Base-by-base conservation (phyloP, 1,140 invertebrate genomes). In the Caenorhabditis inopinata region DNA sequence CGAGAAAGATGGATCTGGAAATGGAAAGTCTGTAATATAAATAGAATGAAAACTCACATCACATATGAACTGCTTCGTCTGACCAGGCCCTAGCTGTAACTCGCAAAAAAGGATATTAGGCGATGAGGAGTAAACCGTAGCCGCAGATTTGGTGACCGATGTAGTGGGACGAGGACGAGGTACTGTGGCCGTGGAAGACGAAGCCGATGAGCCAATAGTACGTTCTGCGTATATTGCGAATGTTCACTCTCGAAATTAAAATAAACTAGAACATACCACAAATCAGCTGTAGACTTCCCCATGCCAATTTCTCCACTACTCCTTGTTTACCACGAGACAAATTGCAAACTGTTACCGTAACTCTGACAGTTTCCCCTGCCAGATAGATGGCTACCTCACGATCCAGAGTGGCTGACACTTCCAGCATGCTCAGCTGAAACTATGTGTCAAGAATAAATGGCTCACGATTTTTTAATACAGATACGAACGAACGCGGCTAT, bases 201-300 rank as follows among this genome's bases (percentile, higher is more conserved):
- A 68, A 6, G 58, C 35, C 11, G n/a, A 21, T 5, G 68, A 78
- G 9, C 42, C 76, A 25, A 76, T 76, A 18, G 76, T 78, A 46
- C 83, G 42, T 38, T 80, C 68, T 73, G 38, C n/a, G n/a, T n/a
- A n/a, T n/a, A n/a, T n/a, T n/a, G n/a, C n/a, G n/a, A n/a, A n/a
- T n/a, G n/a, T n/a, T n/a, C n/a, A n/a, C n/a, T n/a, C n/a, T n/a
- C n/a, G n/a, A n/a, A n/a, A n/a, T n/a, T n/a, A n/a, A n/a, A n/a
- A n/a, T n/a, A n/a, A n/a, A n/a, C 38, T 23, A 23, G 16, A 80
- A 78, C 42, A 74, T 58, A 77, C 87, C 87, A 78, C 87, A 87
- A 75, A 85, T 86, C 18, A 87, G 78, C 77, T 87, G 86, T n/a
- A 87, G 78, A 79, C 86, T 87, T 45, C 86, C 83, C 86, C 86